phyloP scores from a whole-genome alignment of 2,888 invertebrate genomes.

The Pammene aurita region DNA sequence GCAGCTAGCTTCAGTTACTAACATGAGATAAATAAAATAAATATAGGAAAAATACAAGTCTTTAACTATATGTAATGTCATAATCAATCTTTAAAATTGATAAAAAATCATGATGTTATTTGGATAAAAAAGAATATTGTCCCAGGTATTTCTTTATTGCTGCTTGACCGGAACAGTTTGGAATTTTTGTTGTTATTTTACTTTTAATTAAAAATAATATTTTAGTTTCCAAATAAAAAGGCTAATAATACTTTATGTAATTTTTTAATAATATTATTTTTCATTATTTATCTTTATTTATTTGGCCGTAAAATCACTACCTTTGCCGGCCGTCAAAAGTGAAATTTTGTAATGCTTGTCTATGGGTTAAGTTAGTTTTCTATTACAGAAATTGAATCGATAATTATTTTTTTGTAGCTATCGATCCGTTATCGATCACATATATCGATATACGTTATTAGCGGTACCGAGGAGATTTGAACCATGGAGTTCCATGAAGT shows the following conservation, averaged over 20 bases:
- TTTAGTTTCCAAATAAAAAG: neutral
- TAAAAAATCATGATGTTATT: neutral
- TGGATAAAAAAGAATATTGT: neutral
- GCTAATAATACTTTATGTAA: neutral
- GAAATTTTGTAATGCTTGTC: neutral
- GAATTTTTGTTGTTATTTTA: neutral
- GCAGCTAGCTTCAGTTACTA: constrained; percentile 58
- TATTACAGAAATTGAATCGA: constrained; percentile 11
- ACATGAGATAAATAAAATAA: constrained; percentile 9
- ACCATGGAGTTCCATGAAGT: too few species aligned
- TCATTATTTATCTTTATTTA: neutral
- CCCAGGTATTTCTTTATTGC: neutral
- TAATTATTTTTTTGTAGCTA: too few species aligned
- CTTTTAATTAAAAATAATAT: neutral
- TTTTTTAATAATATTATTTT: neutral
- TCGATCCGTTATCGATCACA: neutral
- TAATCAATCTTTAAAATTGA: too few species aligned
- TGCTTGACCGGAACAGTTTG: neutral
- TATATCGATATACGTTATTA: neutral
- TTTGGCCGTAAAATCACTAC: constrained; percentile 2
- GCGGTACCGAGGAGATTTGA: too few species aligned
- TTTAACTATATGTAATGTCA: too few species aligned
- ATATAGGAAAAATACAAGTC: constrained; percentile 1
- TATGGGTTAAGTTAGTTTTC: constrained; percentile 12
- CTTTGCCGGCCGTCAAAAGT: neutral